phyloP scores from a whole-genome alignment of 1,140 invertebrate genomes.

The Pseudomyrmex flavicornis region DNA sequence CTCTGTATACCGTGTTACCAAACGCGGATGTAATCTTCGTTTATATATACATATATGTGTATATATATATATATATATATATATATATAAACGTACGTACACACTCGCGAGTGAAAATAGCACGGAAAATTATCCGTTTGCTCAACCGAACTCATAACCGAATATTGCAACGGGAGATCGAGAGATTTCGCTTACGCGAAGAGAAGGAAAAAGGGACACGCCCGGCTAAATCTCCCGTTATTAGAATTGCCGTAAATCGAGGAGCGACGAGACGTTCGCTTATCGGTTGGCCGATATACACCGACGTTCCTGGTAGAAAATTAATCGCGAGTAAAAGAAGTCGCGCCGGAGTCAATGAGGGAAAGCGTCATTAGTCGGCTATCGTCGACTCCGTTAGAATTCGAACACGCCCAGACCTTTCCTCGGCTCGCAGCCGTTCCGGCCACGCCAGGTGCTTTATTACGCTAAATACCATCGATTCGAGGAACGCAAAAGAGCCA shows the following conservation, averaged over 20 bases:
- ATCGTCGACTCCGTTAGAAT: conserved; percentile 36
- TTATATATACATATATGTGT: too few species aligned
- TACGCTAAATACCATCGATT: conserved; percentile 56
- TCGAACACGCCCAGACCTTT: conserved; percentile 49
- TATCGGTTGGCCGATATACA: conserved; percentile 12
- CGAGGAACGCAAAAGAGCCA: conserved; percentile 24
- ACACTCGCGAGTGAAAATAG: conserved; percentile 16
- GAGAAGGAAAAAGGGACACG: not conserved
- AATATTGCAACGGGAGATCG: not conserved
- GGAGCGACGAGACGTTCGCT: not conserved
- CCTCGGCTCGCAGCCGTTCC: conserved; percentile 12
- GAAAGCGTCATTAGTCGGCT: conserved; percentile 41
- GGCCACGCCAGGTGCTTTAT: conserved; percentile 40
- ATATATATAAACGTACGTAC: not conserved
- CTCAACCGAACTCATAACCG: conserved; percentile 15
- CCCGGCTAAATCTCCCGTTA: conserved; percentile 30
- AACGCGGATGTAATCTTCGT: conserved; percentile 27
- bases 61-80: too few species aligned
- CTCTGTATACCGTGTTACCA: not conserved
- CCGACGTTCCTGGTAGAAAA: conserved; percentile 20
- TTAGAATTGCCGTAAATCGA: conserved; percentile 29
- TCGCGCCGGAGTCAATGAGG: conserved; percentile 26
- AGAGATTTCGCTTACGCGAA: not conserved
- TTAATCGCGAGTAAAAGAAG: conserved; percentile 40
- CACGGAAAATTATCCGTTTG: conserved; percentile 8